Evolutionary conservation across 2,113 vertebrate species (phyloP).

Genomic region (Haplotaxodon microlepis): DNA sequence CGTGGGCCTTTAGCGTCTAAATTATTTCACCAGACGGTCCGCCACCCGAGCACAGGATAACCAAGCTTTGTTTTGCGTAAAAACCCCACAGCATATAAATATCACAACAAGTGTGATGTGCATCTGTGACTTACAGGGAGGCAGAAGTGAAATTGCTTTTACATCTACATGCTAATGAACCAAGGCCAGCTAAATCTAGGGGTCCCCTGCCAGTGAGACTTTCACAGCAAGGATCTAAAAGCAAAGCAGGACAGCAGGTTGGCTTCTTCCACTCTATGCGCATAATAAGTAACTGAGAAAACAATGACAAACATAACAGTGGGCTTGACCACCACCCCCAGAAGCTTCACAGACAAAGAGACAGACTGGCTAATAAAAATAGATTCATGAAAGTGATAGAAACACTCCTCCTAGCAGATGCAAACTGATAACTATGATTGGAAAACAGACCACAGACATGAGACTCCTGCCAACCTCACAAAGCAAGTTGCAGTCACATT

Average conservation of each 20-base stretch:
- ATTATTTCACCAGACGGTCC: not conserved
- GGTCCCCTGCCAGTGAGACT: not conserved
- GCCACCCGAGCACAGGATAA: not conserved
- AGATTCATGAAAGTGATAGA: not conserved
- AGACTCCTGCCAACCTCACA: not conserved
- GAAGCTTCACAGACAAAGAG: not conserved
- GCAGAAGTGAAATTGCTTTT: not conserved
- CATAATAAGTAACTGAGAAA: not conserved
- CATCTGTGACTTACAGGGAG: not conserved
- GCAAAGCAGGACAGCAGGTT: not conserved
- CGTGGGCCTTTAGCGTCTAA: not conserved
- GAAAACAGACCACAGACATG: not conserved
- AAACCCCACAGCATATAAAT: not conserved
- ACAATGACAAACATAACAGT: not conserved
- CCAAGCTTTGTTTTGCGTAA: not conserved
- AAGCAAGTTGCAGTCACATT: not conserved
- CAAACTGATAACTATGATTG: not conserved
- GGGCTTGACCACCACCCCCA: not conserved
- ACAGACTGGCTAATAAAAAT: not conserved
- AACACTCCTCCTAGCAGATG: not conserved
- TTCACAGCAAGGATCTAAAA: slow-evolving; percentile 31
- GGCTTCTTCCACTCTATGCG: not conserved
- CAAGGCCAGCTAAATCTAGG: not conserved
- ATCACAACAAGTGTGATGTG: not conserved
- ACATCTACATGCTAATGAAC: slow-evolving; percentile 17